A percentile compares a stretch with the other conserved stretches of the same genome.
These are phyloP conservation scores for Pinctada fucata DNA, from an alignment of 2,888 invertebrate genomes.

Conservation along the genomic window DNA sequence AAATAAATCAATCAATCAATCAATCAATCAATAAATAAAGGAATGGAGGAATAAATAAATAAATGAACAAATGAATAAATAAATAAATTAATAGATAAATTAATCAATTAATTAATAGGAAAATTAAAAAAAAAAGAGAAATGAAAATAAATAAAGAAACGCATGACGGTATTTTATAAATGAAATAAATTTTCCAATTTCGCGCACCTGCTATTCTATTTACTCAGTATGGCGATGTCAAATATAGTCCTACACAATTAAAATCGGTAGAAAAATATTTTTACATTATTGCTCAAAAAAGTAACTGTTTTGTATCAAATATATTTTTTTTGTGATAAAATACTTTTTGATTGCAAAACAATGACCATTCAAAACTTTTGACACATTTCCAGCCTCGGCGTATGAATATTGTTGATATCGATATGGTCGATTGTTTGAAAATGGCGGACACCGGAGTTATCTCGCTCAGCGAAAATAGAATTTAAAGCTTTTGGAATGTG, in stretches of 20 bases:
- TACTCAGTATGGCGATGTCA: background rate
- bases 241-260: background rate
- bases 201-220: background rate
- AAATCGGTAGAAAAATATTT: no score
- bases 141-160: no score
- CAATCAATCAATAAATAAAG: background rate
- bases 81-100: background rate
- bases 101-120: background rate
- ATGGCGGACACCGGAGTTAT: slow-evolving; percentile 58
- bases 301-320: no score
- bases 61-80: background rate
- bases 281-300: no score
- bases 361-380: background rate
- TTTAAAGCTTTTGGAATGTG: background rate
- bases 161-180: no score
- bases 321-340: no score
- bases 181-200: no score
- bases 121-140: background rate
- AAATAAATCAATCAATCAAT: background rate
- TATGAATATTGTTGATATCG: slow-evolving; percentile 54
- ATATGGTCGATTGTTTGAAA: slow-evolving; percentile 67
- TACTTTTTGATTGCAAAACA: no score
- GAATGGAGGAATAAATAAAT: background rate
- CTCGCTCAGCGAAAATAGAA: background rate
- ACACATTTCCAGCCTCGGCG: slow-evolving; percentile 34